phyloP scores from a whole-genome alignment of 2,888 invertebrate genomes.

The Epirrita christyi region DNA sequence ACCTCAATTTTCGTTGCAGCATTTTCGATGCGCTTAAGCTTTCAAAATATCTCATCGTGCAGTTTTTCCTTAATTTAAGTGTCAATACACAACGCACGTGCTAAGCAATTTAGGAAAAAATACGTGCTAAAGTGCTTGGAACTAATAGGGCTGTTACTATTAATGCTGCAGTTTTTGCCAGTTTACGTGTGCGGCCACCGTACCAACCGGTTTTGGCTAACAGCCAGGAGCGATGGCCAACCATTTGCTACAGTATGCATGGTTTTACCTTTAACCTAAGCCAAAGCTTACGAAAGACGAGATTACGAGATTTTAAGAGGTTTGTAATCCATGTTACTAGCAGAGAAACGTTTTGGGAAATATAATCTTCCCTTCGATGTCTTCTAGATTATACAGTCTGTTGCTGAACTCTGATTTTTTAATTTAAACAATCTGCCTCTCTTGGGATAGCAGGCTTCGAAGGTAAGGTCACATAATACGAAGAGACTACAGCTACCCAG shows the following conservation, averaged over 20 bases:
- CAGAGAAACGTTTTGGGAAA: neutral
- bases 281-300: slow-evolving; percentile 42
- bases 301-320: neutral
- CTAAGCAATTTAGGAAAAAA: slow-evolving; percentile 36
- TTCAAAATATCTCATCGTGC: neutral
- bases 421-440: too few relatives aligned
- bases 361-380: neutral
- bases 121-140: slow-evolving; percentile 39
- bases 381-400: neutral
- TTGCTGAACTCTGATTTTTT: too few relatives aligned
- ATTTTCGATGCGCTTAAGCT: too few relatives aligned
- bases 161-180: slow-evolving; percentile 50
- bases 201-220: slow-evolving; percentile 55
- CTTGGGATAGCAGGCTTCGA: too few relatives aligned
- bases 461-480: too few relatives aligned
- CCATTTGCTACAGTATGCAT: slow-evolving; percentile 53
- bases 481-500: too few relatives aligned
- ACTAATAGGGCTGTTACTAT: slow-evolving; percentile 45
- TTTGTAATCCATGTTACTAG: neutral
- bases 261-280: slow-evolving; percentile 43
- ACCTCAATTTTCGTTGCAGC: too few relatives aligned
- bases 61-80: slow-evolving; percentile 25
- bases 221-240: slow-evolving; percentile 48
- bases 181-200: slow-evolving; percentile 56
- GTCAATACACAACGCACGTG: slow-evolving; percentile 36